Conservation (phyloP, 2,888 invertebrate genomes). For the Orgyia antiqua region DNA sequence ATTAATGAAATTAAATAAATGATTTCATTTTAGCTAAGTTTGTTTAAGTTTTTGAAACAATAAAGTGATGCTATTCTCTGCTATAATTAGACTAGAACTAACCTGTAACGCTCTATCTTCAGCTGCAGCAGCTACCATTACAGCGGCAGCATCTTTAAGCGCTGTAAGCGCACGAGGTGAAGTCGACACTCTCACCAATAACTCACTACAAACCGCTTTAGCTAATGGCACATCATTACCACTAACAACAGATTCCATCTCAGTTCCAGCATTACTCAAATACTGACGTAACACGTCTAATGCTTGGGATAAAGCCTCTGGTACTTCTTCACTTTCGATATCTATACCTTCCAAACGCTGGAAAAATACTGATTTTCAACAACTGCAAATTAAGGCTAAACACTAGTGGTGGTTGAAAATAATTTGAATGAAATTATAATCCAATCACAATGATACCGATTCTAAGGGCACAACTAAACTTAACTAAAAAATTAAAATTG, state of each 20-base stretch:
- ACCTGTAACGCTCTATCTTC: constrained; percentile 62
- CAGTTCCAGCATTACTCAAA: constrained; percentile 31
- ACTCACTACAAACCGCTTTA: constrained; percentile 50
- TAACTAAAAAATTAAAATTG: too few species aligned
- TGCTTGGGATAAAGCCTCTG: constrained; percentile 54
- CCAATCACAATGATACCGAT: too few species aligned
- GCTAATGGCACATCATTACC: constrained; percentile 42
- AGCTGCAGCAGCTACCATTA: constrained; percentile 49
- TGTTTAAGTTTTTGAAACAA: too few species aligned
- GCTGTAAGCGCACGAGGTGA: constrained; percentile 57
- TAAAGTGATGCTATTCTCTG: too few species aligned
- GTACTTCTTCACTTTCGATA: constrained; percentile 57
- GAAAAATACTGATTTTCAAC: too few species aligned
- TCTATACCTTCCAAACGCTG: constrained; percentile 63
- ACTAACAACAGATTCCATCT: constrained; percentile 20
- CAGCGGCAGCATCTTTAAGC: constrained; percentile 81
- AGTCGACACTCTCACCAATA: constrained; percentile 54
- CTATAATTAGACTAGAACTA: too few species aligned
- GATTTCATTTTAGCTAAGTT: too few species aligned
- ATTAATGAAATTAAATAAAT: too few species aligned
- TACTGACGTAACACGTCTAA: constrained; percentile 60
- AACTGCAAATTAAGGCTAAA: too few species aligned
- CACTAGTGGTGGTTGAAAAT: too few species aligned
- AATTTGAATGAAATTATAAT: too few species aligned
- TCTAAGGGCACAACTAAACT: too few species aligned